These are phyloP conservation scores for Drosophila serrata DNA, from an alignment of 1,140 invertebrate species.

Conservation along the genomic window DNA sequence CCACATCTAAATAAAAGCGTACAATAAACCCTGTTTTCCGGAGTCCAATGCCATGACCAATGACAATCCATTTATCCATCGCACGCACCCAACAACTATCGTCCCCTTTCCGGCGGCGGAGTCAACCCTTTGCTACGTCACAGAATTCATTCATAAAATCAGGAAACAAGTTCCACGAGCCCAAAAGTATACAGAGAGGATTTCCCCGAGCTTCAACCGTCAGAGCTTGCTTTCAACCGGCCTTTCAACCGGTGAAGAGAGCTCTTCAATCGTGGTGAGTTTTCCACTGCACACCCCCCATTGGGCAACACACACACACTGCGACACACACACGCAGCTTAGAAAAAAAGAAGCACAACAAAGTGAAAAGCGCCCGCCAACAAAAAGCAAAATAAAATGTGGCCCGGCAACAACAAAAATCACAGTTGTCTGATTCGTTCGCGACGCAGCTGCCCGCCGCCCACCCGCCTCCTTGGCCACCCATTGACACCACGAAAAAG, in stretches of 20 bases:
- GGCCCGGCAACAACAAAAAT: slow-evolving; percentile 78
- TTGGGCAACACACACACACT: slow-evolving; percentile 58
- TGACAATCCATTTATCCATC: slow-evolving; percentile 70
- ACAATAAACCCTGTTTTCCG: background rate
- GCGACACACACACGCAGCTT: slow-evolving; percentile 39
- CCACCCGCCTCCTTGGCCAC: slow-evolving; percentile 19
- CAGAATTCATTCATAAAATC: slow-evolving; percentile 75
- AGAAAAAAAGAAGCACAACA: slow-evolving; percentile 71
- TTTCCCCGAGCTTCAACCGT: slow-evolving; percentile 53
- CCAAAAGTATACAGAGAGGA: slow-evolving; percentile 61
- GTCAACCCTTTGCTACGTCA: slow-evolving; percentile 46
- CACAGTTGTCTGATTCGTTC: slow-evolving; percentile 85
- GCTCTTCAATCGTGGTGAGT: slow-evolving; percentile 64
- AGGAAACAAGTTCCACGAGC: slow-evolving; percentile 30
- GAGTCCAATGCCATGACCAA: slow-evolving; percentile 69
- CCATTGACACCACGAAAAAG: slow-evolving; percentile 13
- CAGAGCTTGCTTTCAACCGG: slow-evolving; percentile 42
- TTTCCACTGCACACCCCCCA: slow-evolving; percentile 66
- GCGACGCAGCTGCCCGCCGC: slow-evolving; percentile 66
- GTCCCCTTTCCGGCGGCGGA: background rate
- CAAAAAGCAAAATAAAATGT: slow-evolving; percentile 81
- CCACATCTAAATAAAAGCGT: background rate
- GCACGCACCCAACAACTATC: slow-evolving; percentile 55
- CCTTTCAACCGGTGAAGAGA: slow-evolving; percentile 47
- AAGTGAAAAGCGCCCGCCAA: slow-evolving; percentile 61